Evolutionary conservation across 2,888 invertebrate species (phyloP), one percentile per base, ranked within the genome.

Genomic region (Eupithecia exiguata): DNA sequence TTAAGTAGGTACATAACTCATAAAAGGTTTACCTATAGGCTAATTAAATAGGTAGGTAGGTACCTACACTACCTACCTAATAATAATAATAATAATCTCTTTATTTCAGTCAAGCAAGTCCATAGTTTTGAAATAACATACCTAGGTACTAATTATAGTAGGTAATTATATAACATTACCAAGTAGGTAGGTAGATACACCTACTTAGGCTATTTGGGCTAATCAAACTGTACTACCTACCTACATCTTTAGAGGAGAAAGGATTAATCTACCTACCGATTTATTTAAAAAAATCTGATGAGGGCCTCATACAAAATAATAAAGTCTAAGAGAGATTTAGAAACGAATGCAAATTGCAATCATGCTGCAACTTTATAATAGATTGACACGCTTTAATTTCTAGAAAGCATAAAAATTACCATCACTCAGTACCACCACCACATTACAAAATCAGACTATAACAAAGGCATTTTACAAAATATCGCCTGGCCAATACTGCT

Each of bases 391-490:
- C 63, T 38, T n/a, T 0, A 65, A 65, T 65, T 65, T 38, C n/a
- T 65, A 65, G 63, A 65, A 65, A 65, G 63, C 63, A 65, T 65
- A n/a, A 36, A 38, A 14, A 25, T 58, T 58, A 58, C 58, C 21
- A 53, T 4, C 53, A 14, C 53, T n/a, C n/a, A n/a, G n/a, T n/a
- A n/a, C n/a, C n/a, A n/a, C n/a, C 21, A 53, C 10, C 49, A 12
- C 53, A 21, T 53, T 53, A 21, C 53, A 53, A 53, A 53, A 21
- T 53, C 53, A 9, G n/a, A n/a, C 49, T 49, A 9, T n/a, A 49
- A n/a, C 46, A 5, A 18, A 18, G 16, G 43, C 46, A 46, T 46
- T 18, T n/a, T 46, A 46, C 46, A 16, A 43, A 43, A 43, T 43
- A 14, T 43, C 5, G n/a, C n/a, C n/a, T n/a, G n/a, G n/a, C n/a